Base-by-base conservation (phyloP, 1,140 invertebrate species). In the Ostrea edulis region DNA sequence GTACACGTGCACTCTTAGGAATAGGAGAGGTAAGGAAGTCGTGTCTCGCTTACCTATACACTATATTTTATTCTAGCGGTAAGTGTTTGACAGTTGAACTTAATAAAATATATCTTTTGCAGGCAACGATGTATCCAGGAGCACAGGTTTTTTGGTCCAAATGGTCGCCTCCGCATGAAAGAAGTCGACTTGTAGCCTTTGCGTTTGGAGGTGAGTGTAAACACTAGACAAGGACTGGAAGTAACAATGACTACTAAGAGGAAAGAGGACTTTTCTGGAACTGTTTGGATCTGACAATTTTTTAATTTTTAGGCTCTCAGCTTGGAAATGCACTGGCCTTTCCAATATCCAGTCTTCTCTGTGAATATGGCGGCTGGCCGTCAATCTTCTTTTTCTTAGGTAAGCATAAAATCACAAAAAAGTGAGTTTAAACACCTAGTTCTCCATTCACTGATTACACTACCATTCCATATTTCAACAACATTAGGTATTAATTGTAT, bases 371-470 rank as follows among this genome's bases (percentile, higher is more conserved):
- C 51, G 98, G 98, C 8, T 98, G 98, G 98, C 96, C 97, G 0
- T 97, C 97, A 22, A 97, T 98, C 20, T 99, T 98, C 94, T 99
- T 98, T 92, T 96, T 97, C 0, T 97, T 98, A 92, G 98, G 97
- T 96, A 95, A 96, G 86, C 91, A 35, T 68, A 58, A 0, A 44
- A 29, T 81, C 5, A 44, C 35, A 44, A 5, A 44, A 44, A 44
- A 44, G 2, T 44, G 5, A 44, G 35, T 44, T 44, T 44, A 1
- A 44, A 44, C n/a, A n/a, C n/a, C n/a, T n/a, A 44, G 35, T 44
- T 44, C 35, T 44, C 35, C 35, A 44, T 44, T 44, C 35, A 44
- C 35, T 44, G 35, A 44, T 44, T 44, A 44, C 35, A 44, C 5
- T 44, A 44, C 35, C 35, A 44, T 44, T 44, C 35, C 35, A 44